Percentiles rank a stretch among this genome's conserved stretches.
These are phyloP conservation scores for Tenthredo scrophulariae DNA, from an alignment of 2,888 invertebrate genomes.

Conservation along the genomic window DNA sequence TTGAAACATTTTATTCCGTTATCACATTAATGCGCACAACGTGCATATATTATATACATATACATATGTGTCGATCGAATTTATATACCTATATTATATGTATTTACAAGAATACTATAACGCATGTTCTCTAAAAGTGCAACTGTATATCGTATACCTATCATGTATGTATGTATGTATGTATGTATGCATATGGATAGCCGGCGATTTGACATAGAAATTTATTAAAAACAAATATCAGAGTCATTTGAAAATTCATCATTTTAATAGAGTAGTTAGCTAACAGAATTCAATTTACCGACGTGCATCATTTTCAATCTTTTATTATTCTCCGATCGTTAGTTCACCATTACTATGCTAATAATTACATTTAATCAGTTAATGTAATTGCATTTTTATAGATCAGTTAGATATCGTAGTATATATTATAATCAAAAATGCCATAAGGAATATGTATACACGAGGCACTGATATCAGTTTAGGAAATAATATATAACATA, in stretches of 20 bases:
- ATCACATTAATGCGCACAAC: conserved; percentile 48
- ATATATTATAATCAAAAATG: conserved; percentile 8
- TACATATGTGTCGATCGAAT: conserved; percentile 22
- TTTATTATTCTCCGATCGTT: neutral
- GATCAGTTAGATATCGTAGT: neutral
- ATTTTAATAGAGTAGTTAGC: neutral
- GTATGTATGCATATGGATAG: conserved; percentile 56
- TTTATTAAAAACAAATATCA: neutral
- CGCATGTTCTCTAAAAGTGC: conserved; percentile 6
- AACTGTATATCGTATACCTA: conserved; percentile 6
- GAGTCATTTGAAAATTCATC: neutral
- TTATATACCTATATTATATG: conserved; percentile 18
- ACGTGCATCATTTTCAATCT: neutral
- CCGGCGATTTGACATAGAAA: conserved; percentile 53
- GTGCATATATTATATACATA: conserved; percentile 7
- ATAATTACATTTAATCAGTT: neutral
- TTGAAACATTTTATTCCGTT: conserved; percentile 11
- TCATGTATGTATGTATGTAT: conserved; percentile 29
- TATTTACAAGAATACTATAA: conserved; percentile 14
- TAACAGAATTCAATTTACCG: neutral
- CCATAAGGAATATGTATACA: neutral
- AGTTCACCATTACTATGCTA: neutral
- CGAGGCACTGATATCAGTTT: conserved; percentile 34
- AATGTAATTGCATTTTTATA: neutral
- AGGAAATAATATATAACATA: conserved; percentile 44